phyloP scores from a whole-genome alignment of 2,797 vertebrate species.

The Hirundo rustica region DNA sequence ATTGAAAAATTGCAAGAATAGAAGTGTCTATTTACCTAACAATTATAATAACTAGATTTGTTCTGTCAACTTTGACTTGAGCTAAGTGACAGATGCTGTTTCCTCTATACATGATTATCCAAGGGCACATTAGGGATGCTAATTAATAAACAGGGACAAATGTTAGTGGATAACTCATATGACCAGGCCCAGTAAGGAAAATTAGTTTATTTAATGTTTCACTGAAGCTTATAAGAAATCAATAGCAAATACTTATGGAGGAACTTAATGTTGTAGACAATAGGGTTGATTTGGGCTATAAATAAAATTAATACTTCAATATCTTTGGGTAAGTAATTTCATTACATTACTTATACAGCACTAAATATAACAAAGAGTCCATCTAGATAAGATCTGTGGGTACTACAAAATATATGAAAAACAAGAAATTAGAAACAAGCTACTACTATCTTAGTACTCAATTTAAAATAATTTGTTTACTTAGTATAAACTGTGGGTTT shows the following conservation, averaged over 20 bases:
- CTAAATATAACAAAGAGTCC: background rate
- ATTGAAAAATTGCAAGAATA: background rate
- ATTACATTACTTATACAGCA: background rate
- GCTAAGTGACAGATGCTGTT: background rate
- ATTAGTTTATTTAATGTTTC: background rate
- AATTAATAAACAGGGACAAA: background rate
- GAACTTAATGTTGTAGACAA: background rate
- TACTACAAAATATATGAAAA: background rate
- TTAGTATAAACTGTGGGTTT: background rate
- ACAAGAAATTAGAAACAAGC: background rate
- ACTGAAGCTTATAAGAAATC: background rate
- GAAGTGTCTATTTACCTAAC: background rate
- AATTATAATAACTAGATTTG: background rate
- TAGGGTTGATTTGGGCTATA: background rate
- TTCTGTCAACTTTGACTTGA: background rate
- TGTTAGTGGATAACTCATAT: background rate
- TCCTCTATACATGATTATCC: background rate
- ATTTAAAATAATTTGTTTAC: background rate
- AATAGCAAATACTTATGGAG: background rate
- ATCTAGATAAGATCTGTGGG: background rate
- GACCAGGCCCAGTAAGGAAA: background rate
- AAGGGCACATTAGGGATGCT: background rate
- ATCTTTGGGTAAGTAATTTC: background rate
- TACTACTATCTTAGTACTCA: background rate
- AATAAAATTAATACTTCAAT: background rate